phyloP scores from a whole-genome alignment of 2,797 vertebrate genomes.

The Catamblyrhynchus diadema region DNA sequence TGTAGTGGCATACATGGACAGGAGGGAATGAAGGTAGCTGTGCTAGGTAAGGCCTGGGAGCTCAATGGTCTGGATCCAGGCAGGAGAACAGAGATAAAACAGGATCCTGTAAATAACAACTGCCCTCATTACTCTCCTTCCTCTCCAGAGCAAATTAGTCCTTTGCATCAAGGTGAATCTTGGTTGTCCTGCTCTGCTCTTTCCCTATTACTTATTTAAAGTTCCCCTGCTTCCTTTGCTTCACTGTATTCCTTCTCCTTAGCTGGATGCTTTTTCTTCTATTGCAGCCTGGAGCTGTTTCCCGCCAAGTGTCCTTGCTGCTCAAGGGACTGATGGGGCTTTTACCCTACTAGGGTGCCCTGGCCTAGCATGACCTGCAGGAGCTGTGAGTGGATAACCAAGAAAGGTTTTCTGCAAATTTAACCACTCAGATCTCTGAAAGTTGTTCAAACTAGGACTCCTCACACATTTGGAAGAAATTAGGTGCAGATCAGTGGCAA shows the following conservation, averaged over 20 bases:
- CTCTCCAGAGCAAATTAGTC: neutral
- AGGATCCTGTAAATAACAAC: neutral
- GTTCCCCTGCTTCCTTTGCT: neutral
- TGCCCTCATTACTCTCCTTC: neutral
- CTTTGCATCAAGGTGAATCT: neutral
- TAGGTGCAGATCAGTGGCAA: fast-evolving
- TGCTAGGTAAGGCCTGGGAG: neutral
- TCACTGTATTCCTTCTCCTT: neutral
- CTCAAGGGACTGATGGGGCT: neutral
- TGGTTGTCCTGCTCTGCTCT: neutral
- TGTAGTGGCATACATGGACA: neutral
- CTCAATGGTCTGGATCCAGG: neutral
- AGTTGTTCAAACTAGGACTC: neutral
- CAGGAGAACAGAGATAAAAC: neutral
- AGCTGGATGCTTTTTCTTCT: neutral
- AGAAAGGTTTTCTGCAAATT: neutral
- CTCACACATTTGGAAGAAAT: neutral
- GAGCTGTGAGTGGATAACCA: neutral
- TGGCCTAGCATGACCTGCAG: neutral
- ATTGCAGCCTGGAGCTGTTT: neutral
- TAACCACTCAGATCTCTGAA: neutral
- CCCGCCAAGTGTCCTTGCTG: neutral
- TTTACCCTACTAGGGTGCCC: neutral
- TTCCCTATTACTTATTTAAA: neutral
- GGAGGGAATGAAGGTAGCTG: neutral